Base-by-base conservation (phyloP, 2,797 vertebrate genomes). In the Neomorphus geoffroyi region DNA sequence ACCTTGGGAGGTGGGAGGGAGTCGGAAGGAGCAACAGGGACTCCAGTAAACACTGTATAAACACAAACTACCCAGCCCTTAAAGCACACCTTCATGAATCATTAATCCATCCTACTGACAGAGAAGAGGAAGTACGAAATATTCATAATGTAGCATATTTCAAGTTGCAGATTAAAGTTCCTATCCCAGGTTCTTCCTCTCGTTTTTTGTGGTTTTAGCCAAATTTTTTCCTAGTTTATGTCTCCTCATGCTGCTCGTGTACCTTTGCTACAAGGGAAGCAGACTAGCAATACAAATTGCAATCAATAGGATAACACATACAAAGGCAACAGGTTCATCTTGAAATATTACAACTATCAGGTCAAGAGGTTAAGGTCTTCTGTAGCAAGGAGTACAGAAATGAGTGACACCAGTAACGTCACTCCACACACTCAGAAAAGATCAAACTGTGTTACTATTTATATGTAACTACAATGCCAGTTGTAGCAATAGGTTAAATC, bases 41-140 rank as follows among this genome's bases (percentile, higher is more conserved):
- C 18, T 71, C 19, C 19, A 65, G 10, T 21, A 51, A 91, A 14
- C 27, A 37, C 51, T 64, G 45, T 14, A 83, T 13, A 83, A 89
- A 87, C 26, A 78, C n/a, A 17, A 77, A 70, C 45, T 32, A 84
- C 85, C 48, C 73, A 84, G 58, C 66, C 82, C 85, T 54, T 37
- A 71, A 77, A 92, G 85, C 37, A 87, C 73, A 83, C 85, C 67
- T 94, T 58, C 41, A 26, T 80, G 80, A 93, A 92, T 95, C 86
- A 91, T 74, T 80, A 85, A 93, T 43, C 81, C 79, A 22, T 13
- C 27, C 12, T 48, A 60, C 4, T 35, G 48, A 70, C 43, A 60
- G 32, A 45, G 53, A 80, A 92, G 48, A 39, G 37, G 56, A 82
- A 83, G 39, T 33, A 74, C 62, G n/a, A 88, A 82, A 93, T 18